Evolutionary conservation across 2,113 vertebrate genomes (phyloP).

Genomic region (Nothocercus nigrocapillus): DNA sequence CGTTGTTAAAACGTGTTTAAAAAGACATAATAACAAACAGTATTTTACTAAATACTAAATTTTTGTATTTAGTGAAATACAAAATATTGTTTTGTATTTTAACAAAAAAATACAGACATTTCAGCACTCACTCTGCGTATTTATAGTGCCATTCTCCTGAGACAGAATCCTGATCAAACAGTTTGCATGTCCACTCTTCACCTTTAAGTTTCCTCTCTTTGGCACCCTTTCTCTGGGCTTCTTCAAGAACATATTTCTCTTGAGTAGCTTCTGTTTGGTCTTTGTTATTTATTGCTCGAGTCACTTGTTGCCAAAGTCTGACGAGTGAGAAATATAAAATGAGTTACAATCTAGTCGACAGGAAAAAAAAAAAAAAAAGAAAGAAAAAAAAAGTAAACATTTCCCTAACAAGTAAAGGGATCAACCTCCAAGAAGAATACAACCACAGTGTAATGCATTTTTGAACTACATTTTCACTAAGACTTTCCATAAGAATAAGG

Average conservation of each 20-base stretch:
- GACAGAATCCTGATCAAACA: constrained; percentile 93
- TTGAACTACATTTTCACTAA: background rate
- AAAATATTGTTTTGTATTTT: too few species aligned
- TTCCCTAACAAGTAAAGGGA: background rate
- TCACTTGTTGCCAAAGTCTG: constrained; percentile 98
- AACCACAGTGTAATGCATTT: background rate
- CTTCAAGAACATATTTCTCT: constrained; percentile 95
- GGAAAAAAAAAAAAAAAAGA: background rate
- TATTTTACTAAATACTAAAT: too few species aligned
- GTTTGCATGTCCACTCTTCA: constrained; percentile 89
- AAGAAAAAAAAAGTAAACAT: background rate
- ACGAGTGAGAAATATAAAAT: background rate
- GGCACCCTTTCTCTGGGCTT: constrained; percentile 92
- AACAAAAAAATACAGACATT: background rate
- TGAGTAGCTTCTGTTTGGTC: constrained; percentile 98
- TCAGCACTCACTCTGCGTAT: constrained; percentile 91
- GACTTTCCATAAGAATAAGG: background rate
- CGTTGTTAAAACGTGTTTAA: too few species aligned
- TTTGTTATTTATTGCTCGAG: constrained; percentile 95
- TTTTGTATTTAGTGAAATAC: too few species aligned
- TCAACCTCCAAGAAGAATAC: background rate
- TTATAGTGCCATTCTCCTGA: constrained; percentile 96
- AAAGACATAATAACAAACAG: too few species aligned
- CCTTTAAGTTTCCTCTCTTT: constrained; percentile 91
- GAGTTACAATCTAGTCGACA: background rate